Evolutionary conservation across 2,113 vertebrate species (phyloP).

Genomic region (Triplophysa rosa): DNA sequence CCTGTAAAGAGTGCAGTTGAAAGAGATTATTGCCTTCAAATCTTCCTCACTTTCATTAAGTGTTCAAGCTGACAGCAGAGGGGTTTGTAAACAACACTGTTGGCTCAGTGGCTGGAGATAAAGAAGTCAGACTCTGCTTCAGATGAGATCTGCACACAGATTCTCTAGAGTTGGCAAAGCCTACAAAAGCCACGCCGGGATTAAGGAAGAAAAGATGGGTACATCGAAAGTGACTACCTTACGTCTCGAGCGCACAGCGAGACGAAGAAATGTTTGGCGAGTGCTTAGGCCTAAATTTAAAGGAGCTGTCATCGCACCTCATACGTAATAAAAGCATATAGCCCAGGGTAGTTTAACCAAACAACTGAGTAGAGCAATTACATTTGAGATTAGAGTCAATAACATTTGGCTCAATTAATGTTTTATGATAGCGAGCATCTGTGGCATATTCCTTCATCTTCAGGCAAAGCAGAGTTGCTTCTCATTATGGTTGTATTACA

Average conservation of each 20-base stretch:
- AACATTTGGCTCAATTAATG: slow-evolving; percentile 2
- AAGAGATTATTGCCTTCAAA: slow-evolving; percentile 51
- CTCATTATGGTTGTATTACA: background rate
- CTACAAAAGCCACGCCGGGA: slow-evolving; percentile 36
- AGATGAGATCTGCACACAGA: slow-evolving; percentile 40
- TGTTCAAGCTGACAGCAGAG: slow-evolving; percentile 41
- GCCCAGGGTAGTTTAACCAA: slow-evolving; percentile 7
- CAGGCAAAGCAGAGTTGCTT: background rate
- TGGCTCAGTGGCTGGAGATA: slow-evolving; percentile 43
- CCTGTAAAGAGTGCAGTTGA: slow-evolving; percentile 43
- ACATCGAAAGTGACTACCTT: slow-evolving; percentile 34
- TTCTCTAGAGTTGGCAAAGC: slow-evolving; percentile 39
- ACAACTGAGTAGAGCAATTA: background rate
- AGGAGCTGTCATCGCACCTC: slow-evolving; percentile 18
- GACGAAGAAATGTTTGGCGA: slow-evolving; percentile 24
- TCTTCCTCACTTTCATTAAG: slow-evolving; percentile 46
- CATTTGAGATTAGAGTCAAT: slow-evolving; percentile 3
- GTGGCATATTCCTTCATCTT: background rate
- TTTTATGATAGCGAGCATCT: background rate
- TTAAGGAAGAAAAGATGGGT: slow-evolving; percentile 35
- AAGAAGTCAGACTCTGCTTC: slow-evolving; percentile 32
- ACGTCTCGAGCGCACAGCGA: background rate
- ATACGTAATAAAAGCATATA: slow-evolving; percentile 2
- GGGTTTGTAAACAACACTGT: slow-evolving; percentile 48
- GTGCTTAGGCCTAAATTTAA: slow-evolving; percentile 9